phyloP scores from a whole-genome alignment of 2,113 vertebrate species.

The Plecotus auritus region DNA sequence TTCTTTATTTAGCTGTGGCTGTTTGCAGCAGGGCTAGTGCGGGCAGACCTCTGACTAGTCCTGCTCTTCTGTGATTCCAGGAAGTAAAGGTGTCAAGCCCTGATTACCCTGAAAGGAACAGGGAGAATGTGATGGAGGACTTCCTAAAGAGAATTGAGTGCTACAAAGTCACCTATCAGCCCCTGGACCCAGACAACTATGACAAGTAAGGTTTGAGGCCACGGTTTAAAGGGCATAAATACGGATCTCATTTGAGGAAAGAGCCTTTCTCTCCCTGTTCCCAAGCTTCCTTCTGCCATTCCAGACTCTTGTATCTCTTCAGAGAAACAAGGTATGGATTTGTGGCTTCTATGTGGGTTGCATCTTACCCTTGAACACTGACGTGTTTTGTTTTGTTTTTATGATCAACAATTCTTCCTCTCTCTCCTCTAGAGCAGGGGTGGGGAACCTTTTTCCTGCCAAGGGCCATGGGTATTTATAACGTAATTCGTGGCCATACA shows the following conservation, averaged over 20 bases:
- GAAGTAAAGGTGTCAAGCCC: constrained; percentile 99
- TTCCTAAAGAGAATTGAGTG: constrained; percentile 98
- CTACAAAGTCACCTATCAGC: constrained; percentile 97
- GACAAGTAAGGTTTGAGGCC: constrained; percentile 89
- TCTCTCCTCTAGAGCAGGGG: background rate
- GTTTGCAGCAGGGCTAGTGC: background rate
- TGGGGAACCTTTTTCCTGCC: too few relatives aligned
- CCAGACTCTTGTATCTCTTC: background rate
- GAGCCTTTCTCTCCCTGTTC: background rate
- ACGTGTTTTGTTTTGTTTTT: background rate
- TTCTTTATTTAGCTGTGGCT: background rate
- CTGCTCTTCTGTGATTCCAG: constrained; percentile 73
- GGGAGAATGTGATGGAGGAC: constrained; percentile 97
- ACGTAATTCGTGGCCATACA: too few relatives aligned
- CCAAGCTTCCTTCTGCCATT: background rate
- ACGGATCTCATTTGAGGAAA: background rate
- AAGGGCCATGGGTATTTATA: too few relatives aligned
- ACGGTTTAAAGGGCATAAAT: background rate
- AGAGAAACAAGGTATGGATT: background rate
- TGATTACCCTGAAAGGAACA: constrained; percentile 93
- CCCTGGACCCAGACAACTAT: constrained; percentile 90
- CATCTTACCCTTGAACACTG: background rate
- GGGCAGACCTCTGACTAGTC: background rate
- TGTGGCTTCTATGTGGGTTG: background rate
- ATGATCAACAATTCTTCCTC: background rate